These are phyloP conservation scores for Cairina moschata DNA, from an alignment of 2,113 vertebrate species.

Conservation along the genomic window DNA sequence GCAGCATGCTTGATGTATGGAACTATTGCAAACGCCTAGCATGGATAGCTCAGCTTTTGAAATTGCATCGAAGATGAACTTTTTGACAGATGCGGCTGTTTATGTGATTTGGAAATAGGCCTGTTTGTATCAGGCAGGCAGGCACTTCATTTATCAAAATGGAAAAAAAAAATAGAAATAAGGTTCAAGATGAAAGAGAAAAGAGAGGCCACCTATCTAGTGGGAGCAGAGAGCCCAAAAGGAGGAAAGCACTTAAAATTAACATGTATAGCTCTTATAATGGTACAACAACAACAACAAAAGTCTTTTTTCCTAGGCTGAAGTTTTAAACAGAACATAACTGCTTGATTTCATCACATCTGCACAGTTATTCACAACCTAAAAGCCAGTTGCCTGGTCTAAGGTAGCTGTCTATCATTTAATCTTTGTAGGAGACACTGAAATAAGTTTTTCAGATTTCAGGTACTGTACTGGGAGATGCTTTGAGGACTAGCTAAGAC, in stretches of 20 bases:
- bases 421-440: not conserved
- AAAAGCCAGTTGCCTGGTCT: not conserved
- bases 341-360: not conserved
- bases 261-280: not conserved
- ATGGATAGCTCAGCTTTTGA: not conserved
- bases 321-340: not conserved
- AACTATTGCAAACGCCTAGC: not conserved
- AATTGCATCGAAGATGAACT: constrained; percentile 26
- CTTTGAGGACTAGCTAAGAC: not conserved
- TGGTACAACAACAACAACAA: not conserved
- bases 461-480: not conserved
- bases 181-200: not conserved
- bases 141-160: not conserved
- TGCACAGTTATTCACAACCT: not conserved
- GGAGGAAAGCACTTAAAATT: not conserved
- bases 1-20: not conserved
- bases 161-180: not conserved
- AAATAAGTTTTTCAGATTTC: not conserved
- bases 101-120: constrained; percentile 43
- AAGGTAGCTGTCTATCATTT: not conserved
- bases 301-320: not conserved
- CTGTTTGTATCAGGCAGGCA: constrained; percentile 21
- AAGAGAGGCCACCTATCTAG: not conserved
- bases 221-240: not conserved
- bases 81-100: constrained; percentile 20